These are phyloP conservation scores for Sebastes umbrosus DNA, from an alignment of 2,797 vertebrate species.

Conservation along the genomic window DNA sequence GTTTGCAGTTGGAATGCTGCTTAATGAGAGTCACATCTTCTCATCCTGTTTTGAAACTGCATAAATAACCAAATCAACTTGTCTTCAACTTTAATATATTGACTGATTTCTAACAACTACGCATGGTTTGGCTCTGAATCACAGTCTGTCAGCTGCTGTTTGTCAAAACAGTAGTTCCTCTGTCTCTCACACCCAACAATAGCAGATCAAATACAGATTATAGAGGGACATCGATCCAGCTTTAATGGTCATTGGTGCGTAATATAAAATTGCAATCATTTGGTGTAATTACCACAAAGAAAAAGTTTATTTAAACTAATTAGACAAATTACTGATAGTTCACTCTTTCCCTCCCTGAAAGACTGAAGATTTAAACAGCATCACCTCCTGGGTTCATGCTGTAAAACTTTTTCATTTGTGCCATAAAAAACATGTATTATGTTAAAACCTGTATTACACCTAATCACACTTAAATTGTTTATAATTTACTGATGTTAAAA, in stretches of 20 bases:
- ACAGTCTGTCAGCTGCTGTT: conserved; percentile 4
- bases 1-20: background rate
- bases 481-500: background rate
- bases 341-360: background rate
- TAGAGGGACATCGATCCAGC: background rate
- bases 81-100: conserved; percentile 20
- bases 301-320: background rate
- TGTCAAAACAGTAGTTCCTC: background rate
- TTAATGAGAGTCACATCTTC: background rate
- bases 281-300: background rate
- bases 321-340: background rate
- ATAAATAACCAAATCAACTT: conserved; percentile 32
- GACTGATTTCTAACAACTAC: conserved; percentile 47
- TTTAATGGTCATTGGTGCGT: background rate
- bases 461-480: background rate
- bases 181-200: background rate
- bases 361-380: background rate
- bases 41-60: conserved; percentile 71
- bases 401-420: background rate
- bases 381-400: background rate
- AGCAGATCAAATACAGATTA: background rate
- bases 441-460: background rate
- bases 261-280: background rate
- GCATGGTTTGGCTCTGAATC: conserved; percentile 41
- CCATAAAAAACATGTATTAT: background rate